These are phyloP conservation scores for Brachionus paranguensis DNA, from an alignment of 1,140 invertebrate species.

Conservation along the genomic window DNA sequence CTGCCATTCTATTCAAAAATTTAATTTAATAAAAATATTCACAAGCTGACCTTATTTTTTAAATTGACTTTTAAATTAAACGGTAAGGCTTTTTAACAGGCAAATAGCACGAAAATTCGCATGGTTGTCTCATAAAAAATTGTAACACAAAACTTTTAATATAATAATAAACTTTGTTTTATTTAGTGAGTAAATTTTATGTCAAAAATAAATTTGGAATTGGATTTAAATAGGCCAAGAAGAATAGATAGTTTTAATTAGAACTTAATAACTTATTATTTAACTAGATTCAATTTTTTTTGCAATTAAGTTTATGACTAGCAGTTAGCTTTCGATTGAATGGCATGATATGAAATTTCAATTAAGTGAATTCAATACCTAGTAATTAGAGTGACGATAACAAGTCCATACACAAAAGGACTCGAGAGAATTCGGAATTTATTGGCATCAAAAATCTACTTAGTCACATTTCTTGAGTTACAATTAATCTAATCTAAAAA, in stretches of 20 bases:
- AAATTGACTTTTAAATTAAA: not conserved
- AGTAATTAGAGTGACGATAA: not conserved
- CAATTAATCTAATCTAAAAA: constrained; percentile 6
- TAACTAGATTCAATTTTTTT: not conserved
- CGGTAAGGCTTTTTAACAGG: not conserved
- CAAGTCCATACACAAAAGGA: not conserved
- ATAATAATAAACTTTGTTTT: not conserved
- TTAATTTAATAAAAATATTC: not conserved
- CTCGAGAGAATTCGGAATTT: not conserved
- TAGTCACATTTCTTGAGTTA: not conserved
- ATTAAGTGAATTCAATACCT: constrained; percentile 18
- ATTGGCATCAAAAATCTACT: not conserved
- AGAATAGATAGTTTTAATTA: not conserved
- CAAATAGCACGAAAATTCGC: not conserved
- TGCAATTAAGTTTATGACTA: not conserved
- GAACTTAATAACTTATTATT: not conserved
- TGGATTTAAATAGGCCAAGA: not conserved
- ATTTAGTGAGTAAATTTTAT: not conserved
- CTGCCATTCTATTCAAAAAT: not conserved
- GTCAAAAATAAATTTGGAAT: not conserved
- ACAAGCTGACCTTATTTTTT: not conserved
- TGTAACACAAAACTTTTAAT: not conserved
- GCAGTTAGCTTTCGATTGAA: not conserved
- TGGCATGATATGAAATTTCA: constrained; percentile 1
- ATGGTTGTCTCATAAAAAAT: not conserved